These are phyloP conservation scores for Yponomeuta sedellus DNA, from an alignment of 2,888 invertebrate species.

Conservation along the genomic window DNA sequence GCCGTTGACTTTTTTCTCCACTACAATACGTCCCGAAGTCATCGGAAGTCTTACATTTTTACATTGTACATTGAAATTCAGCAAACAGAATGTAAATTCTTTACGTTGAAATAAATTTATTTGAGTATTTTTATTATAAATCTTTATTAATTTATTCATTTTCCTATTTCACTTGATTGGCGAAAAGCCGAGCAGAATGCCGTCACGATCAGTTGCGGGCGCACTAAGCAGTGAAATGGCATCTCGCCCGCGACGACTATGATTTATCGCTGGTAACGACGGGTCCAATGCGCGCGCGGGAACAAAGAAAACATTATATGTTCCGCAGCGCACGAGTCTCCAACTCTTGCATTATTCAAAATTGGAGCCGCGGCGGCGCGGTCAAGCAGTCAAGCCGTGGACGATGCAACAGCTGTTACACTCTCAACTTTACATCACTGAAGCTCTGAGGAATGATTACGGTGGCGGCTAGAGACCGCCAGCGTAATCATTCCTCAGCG, in stretches of 20 bases:
- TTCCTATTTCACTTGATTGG: too few species aligned
- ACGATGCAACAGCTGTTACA: not conserved
- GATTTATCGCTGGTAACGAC: not conserved
- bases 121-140: too few species aligned
- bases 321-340: not conserved
- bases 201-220: not conserved
- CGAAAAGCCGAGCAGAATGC: not conserved
- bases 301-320: not conserved
- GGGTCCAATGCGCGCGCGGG: not conserved
- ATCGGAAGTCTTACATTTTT: too few species aligned
- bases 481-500: too few species aligned
- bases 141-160: too few species aligned
- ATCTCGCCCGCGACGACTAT: not conserved
- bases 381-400: not conserved
- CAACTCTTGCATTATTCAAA: not conserved
- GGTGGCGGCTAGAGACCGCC: too few species aligned
- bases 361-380: not conserved
- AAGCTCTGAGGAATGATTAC: too few species aligned
- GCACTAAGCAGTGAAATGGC: not conserved
- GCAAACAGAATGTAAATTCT: too few species aligned
- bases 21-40: too few species aligned
- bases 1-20: too few species aligned
- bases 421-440: not conserved
- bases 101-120: too few species aligned
- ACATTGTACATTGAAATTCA: too few species aligned